Percentiles rank a stretch among this genome's conserved stretches.
Evolutionary conservation across 2,888 invertebrate species (phyloP).

Genomic region (Scaptomyza cyrtandrae): DNA sequence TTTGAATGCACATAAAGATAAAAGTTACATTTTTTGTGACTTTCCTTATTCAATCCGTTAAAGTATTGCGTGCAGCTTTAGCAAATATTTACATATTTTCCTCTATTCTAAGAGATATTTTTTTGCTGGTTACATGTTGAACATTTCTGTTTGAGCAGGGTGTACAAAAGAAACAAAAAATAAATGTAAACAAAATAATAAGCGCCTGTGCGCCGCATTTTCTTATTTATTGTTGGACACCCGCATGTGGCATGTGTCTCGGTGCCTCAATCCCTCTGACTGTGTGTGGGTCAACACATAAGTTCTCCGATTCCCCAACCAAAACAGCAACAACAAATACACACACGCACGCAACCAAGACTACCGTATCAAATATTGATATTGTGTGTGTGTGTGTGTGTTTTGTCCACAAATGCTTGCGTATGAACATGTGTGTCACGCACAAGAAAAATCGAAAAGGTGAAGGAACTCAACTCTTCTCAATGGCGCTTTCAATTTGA

Average conservation of each 20-base stretch:
- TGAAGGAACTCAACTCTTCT: constrained; percentile 66
- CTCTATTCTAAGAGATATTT: neutral
- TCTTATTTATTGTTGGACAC: constrained; percentile 68
- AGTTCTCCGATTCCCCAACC: constrained; percentile 8
- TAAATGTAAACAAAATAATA: constrained; percentile 50
- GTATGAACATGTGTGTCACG: constrained; percentile 54
- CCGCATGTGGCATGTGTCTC: constrained; percentile 70
- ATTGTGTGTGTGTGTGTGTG: constrained; percentile 12
- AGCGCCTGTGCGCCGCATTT: constrained; percentile 30
- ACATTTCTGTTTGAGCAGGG: neutral
- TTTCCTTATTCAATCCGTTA: neutral
- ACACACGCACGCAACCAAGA: constrained; percentile 10
- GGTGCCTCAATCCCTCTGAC: constrained; percentile 35
- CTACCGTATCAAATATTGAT: constrained; percentile 59
- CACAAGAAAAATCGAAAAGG: constrained; percentile 50
- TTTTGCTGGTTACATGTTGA: neutral
- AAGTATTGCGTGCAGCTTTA: neutral
- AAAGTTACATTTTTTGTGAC: neutral
- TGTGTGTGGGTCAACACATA: constrained; percentile 43
- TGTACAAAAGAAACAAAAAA: constrained; percentile 2
- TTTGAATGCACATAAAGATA: too few relatives aligned
- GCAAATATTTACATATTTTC: neutral
- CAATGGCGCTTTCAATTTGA: constrained; percentile 52
- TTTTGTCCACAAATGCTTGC: constrained; percentile 4
- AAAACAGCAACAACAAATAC: constrained; percentile 17